phyloP scores from a whole-genome alignment of 2,113 vertebrate species.

The Oryctolagus cuniculus region DNA sequence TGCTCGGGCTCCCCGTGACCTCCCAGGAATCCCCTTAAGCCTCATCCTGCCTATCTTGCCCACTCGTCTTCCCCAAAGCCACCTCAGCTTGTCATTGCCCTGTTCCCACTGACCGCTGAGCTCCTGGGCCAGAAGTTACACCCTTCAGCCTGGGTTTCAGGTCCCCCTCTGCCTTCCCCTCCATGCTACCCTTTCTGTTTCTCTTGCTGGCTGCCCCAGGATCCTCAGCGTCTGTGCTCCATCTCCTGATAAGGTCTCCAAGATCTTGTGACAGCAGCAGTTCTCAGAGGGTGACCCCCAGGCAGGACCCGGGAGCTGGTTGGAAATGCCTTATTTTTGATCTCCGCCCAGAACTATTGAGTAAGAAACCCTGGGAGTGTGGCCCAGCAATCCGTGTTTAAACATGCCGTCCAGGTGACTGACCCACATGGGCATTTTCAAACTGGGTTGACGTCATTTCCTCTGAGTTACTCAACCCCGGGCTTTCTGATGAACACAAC shows the following conservation, averaged over 20 bases:
- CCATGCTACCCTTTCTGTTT: too few species aligned
- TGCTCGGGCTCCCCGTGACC: not conserved
- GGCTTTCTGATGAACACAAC: not conserved
- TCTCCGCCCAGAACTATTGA: conserved; percentile 1
- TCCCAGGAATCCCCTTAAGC: not conserved
- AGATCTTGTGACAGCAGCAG: not conserved
- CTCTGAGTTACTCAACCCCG: not conserved
- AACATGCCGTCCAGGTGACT: not conserved
- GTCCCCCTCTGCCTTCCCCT: not conserved
- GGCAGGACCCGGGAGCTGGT: not conserved
- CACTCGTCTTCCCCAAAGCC: not conserved
- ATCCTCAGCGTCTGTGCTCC: not conserved
- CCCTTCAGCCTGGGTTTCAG: not conserved
- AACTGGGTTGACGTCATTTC: not conserved
- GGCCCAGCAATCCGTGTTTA: not conserved
- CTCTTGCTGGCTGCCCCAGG: not conserved
- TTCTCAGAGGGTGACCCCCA: not conserved
- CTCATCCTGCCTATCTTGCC: not conserved
- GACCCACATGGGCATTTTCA: not conserved
- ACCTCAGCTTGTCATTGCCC: not conserved
- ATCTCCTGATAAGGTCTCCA: not conserved
- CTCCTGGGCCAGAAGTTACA: not conserved
- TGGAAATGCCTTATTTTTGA: not conserved
- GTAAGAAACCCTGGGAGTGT: conserved; percentile 30
- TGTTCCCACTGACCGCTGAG: not conserved